Base-by-base conservation (phyloP, 2,888 invertebrate species). In the Pogonocherus hispidulus region DNA sequence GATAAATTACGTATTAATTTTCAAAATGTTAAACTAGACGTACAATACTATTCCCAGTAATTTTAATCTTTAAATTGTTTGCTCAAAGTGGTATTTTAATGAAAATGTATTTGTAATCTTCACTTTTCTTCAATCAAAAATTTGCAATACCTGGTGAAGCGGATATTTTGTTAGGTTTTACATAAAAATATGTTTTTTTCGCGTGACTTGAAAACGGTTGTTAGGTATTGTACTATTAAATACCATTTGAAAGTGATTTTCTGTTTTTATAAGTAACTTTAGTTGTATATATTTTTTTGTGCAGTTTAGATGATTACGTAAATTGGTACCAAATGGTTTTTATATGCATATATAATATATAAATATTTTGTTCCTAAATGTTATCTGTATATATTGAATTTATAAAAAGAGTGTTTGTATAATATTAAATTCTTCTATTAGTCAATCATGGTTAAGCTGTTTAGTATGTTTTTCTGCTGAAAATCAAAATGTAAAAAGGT, bases 321-420 rank as follows among this genome's bases (percentile, higher is more conserved):
- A 14, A 41, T 41, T 41, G 41, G 41, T 41, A 41, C 41, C 41
- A 41, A 41, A 41, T 41, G 41, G 16, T 41, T 41, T 37, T n/a
- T n/a, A n/a, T n/a, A n/a, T n/a, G n/a, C n/a, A n/a, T n/a, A n/a
- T 41, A 41, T 41, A 5, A 16, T 41, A 41, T 41, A 41, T 67
- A 59, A 68, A 67, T 67, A 59, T 57, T 69, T 66, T 60, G 60
- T 66, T 66, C 66, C 52, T 64, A 55, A 67, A 71, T 71, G 73
- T 76, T 75, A 71, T 73, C 62, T 75, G 72, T 75, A 74, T 72
- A 75, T 74, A 76, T 70, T 66, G 64, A 71, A 72, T 66, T 71
- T 44, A 70, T 73, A 70, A 70, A 63, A 57, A 67, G 54, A 69
- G 69, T 57, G 18, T 59, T 56, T 57, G 65, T 74, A 65, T 74